These are phyloP conservation scores for Brachyistius frenatus DNA, from an alignment of 2,113 vertebrate genomes.

Conservation along the genomic window DNA sequence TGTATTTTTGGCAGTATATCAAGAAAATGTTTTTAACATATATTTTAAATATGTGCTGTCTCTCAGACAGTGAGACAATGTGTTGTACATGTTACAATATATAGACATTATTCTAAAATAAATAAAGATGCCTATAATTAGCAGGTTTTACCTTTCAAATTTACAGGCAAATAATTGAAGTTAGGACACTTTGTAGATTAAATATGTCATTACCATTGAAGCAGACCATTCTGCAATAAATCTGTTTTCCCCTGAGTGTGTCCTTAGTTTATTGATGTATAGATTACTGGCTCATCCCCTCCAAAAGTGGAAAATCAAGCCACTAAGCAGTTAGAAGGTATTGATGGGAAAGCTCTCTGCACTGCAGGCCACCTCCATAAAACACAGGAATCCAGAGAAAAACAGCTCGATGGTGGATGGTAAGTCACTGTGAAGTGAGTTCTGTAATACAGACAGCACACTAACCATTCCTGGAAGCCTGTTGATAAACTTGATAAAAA, in stretches of 20 bases:
- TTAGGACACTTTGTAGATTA: background rate
- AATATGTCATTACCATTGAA: conserved; percentile 13
- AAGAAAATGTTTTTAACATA: background rate
- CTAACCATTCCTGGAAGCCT: conserved; percentile 55
- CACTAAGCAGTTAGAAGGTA: conserved; percentile 74
- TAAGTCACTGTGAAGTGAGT: conserved; percentile 70
- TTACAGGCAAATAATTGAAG: background rate
- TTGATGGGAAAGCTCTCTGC: conserved; percentile 69
- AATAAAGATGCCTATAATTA: background rate
- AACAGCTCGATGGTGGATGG: conserved; percentile 51
- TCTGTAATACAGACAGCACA: conserved; percentile 43
- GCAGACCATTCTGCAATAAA: background rate
- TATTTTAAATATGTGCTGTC: too few relatives aligned
- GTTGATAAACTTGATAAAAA: conserved; percentile 31
- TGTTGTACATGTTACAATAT: too few relatives aligned
- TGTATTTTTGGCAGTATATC: background rate
- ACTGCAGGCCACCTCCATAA: conserved; percentile 65
- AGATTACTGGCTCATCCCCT: conserved; percentile 49
- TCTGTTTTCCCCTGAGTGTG: conserved; percentile 29
- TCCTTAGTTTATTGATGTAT: conserved; percentile 45
- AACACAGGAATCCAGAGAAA: conserved; percentile 64
- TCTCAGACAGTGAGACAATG: too few relatives aligned
- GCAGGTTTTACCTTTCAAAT: background rate
- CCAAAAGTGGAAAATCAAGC: conserved; percentile 60
- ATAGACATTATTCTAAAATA: background rate